Evolutionary conservation across 2,888 invertebrate species (phyloP).

Genomic region (Sceliomorpha sp.): DNA sequence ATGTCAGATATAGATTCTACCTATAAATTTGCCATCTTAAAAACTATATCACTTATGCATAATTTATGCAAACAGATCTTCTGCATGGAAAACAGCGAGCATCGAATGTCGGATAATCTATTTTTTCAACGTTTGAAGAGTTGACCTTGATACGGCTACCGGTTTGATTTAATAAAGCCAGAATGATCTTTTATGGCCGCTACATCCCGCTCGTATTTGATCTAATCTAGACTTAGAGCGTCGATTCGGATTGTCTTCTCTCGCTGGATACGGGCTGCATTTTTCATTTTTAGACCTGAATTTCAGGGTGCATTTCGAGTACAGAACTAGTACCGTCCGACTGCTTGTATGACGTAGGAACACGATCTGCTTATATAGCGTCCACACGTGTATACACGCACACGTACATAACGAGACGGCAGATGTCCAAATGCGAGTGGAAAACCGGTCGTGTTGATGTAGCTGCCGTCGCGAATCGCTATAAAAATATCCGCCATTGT

Average conservation of each 20-base stretch:
- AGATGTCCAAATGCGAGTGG: slow-evolving; percentile 77
- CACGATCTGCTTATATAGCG: slow-evolving; percentile 42
- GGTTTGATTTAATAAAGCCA: slow-evolving; percentile 4
- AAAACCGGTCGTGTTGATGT: slow-evolving; percentile 81
- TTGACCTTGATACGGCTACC: slow-evolving; percentile 5
- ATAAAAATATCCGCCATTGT: slow-evolving; percentile 80
- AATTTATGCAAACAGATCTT: too few species aligned
- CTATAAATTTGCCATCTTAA: too few species aligned
- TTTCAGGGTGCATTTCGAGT: slow-evolving; percentile 31
- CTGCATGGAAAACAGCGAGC: too few species aligned
- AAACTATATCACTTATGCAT: too few species aligned
- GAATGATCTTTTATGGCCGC: slow-evolving; percentile 7
- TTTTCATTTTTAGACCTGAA: slow-evolving; percentile 47
- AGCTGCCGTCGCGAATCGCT: slow-evolving; percentile 80
- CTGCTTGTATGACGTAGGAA: slow-evolving; percentile 47
- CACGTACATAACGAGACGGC: slow-evolving; percentile 65
- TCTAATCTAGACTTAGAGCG: slow-evolving; percentile 8
- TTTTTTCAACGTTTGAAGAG: too few species aligned
- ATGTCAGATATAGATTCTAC: too few species aligned
- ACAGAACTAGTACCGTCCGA: slow-evolving; percentile 43
- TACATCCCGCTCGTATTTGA: slow-evolving; percentile 1
- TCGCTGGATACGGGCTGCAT: slow-evolving; percentile 13
- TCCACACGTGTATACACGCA: slow-evolving; percentile 27
- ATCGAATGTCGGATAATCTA: too few species aligned
- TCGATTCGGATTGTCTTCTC: slow-evolving; percentile 17